Conservation (phyloP, 2,797 vertebrate genomes). For the Amblyraja radiata region DNA sequence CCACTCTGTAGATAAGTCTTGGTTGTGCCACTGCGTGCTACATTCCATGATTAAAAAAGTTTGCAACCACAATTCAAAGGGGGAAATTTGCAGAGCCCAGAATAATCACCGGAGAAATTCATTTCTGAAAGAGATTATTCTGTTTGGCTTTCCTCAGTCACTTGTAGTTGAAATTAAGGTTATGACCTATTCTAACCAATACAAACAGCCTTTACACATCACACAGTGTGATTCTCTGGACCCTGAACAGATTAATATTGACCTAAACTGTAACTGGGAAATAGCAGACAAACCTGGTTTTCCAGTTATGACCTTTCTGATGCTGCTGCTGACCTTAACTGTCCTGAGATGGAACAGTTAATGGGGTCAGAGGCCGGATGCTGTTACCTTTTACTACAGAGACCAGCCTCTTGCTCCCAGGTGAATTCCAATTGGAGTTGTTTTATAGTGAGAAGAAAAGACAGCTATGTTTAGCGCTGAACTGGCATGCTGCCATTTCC, state of each 20-base stretch:
- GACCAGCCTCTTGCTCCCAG: not conserved
- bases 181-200: not conserved
- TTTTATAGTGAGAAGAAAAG: not conserved
- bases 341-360: not conserved
- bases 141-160: not conserved
- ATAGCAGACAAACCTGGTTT: slow-evolving; percentile 1
- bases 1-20: no score
- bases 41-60: not conserved
- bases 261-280: not conserved
- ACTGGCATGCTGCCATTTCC: not conserved
- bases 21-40: no score
- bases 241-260: not conserved
- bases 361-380: slow-evolving; percentile 1
- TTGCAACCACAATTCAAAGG: not conserved
- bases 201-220: slow-evolving; percentile 9
- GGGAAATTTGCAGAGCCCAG: not conserved
- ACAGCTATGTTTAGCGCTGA: not conserved
- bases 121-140: not conserved
- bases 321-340: not conserved
- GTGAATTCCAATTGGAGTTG: not conserved
- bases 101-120: not conserved
- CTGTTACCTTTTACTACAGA: not conserved
- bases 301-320: not conserved
- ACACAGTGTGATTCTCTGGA: not conserved
- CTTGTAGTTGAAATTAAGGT: slow-evolving; percentile 20